A percentile compares a stretch with the other conserved stretches of the same genome.
These are phyloP conservation scores for Ostrea denselamellosa DNA, from an alignment of 1,140 invertebrate genomes.

Conservation along the genomic window DNA sequence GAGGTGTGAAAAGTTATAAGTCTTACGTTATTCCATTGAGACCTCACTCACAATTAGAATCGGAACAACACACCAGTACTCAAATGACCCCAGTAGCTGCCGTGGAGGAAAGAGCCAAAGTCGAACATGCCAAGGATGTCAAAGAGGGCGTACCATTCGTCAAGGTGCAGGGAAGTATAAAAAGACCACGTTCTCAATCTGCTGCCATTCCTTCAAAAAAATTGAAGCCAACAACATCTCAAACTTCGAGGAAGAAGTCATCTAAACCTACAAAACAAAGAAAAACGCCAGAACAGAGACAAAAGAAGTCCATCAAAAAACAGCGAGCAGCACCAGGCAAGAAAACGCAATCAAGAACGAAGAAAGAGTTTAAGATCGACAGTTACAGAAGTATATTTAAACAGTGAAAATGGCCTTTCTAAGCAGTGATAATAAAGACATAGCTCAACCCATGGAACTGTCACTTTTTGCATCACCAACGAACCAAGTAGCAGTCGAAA, in stretches of 20 bases:
- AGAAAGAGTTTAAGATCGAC: slow-evolving; percentile 40
- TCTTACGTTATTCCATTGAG: slow-evolving; percentile 30
- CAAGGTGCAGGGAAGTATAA: slow-evolving; percentile 26
- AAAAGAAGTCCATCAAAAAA: neutral
- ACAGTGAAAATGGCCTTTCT: slow-evolving; percentile 43
- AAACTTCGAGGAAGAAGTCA: neutral
- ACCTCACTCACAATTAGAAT: slow-evolving; percentile 37
- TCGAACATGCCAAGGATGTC: slow-evolving; percentile 14
- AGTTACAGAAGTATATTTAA: slow-evolving; percentile 33
- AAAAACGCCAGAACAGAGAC: neutral
- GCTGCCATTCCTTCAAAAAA: slow-evolving; percentile 6
- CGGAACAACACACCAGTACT: neutral
- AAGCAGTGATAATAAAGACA: slow-evolving; percentile 49
- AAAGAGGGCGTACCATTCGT: slow-evolving; percentile 20
- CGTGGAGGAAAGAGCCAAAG: slow-evolving; percentile 51
- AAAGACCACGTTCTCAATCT: neutral
- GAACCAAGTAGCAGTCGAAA: slow-evolving; percentile 53
- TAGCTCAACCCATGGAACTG: slow-evolving; percentile 43
- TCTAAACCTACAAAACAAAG: neutral
- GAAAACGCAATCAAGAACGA: neutral
- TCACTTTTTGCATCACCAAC: slow-evolving; percentile 48
- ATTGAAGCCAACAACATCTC: slow-evolving; percentile 1
- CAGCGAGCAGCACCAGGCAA: neutral
- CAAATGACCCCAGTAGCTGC: slow-evolving; percentile 45
- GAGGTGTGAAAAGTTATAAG: neutral